Conservation (phyloP, 1,140 invertebrate genomes). For the Ceratina calcarata region DNA sequence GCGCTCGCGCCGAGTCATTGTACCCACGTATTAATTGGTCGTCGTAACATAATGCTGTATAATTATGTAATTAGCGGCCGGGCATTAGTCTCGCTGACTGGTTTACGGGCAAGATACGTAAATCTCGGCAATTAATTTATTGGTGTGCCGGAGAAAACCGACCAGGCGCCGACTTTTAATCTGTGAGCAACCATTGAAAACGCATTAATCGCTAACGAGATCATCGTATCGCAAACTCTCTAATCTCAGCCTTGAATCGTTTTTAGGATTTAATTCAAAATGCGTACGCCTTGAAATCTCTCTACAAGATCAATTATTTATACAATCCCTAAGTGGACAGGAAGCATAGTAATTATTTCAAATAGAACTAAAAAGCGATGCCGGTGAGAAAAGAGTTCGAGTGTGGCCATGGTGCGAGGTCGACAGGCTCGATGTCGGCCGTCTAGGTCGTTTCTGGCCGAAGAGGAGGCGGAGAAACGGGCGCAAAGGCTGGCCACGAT, state of each 20-base stretch:
- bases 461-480: slow-evolving; percentile 36
- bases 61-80: slow-evolving; percentile 79
- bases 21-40: slow-evolving; percentile 75
- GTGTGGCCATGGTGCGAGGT: slow-evolving; percentile 17
- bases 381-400: not conserved
- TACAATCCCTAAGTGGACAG: not conserved
- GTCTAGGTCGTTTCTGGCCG: slow-evolving; percentile 25
- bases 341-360: not conserved
- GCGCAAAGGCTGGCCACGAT: slow-evolving; percentile 15
- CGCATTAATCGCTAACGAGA: no score
- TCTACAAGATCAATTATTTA: not conserved
- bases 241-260: not conserved
- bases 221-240: not conserved
- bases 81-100: slow-evolving; percentile 75
- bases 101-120: slow-evolving; percentile 77
- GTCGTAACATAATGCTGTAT: slow-evolving; percentile 75
- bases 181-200: not conserved
- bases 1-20: slow-evolving; percentile 62
- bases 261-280: no score
- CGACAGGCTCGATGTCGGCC: slow-evolving; percentile 4
- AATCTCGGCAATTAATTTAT: slow-evolving; percentile 79
- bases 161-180: not conserved
- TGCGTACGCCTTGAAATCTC: no score
- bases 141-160: slow-evolving; percentile 56
- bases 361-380: no score